phyloP scores from a whole-genome alignment of 2,888 invertebrate genomes.

The Chaetoderma sp. region DNA sequence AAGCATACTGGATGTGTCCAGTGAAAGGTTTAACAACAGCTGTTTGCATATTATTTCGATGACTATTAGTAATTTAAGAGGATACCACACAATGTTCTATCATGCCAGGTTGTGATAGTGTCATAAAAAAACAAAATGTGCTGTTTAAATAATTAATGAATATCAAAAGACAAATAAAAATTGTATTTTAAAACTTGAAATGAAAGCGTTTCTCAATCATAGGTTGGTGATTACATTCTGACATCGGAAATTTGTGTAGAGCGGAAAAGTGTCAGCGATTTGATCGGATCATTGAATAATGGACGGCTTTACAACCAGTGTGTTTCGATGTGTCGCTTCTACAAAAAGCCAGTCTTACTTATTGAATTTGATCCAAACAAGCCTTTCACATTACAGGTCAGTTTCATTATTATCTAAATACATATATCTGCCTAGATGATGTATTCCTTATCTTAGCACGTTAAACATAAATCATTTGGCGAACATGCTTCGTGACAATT shows the following conservation, averaged over 20 bases:
- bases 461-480: no score
- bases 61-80: not conserved
- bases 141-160: no score
- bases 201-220: conserved; percentile 28
- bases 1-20: no score
- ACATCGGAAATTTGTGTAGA: conserved; percentile 97
- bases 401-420: conserved; percentile 25
- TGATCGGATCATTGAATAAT: conserved; percentile 93
- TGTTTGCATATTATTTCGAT: no score
- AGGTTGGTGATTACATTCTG: conserved; percentile 97
- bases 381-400: conserved; percentile 86
- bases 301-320: conserved; percentile 96
- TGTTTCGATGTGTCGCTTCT: conserved; percentile 86
- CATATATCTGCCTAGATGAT: not conserved
- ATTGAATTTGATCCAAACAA: conserved; percentile 97
- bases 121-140: no score
- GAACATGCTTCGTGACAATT: no score
- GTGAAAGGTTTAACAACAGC: no score
- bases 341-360: conserved; percentile 76
- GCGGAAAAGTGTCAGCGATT: conserved; percentile 93
- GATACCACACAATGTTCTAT: not conserved
- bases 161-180: no score
- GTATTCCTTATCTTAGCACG: no score
- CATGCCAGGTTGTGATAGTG: no score
- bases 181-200: no score